These are phyloP conservation scores for Theocolax elegans DNA, from an alignment of 1,140 invertebrate genomes.

Conservation along the genomic window DNA sequence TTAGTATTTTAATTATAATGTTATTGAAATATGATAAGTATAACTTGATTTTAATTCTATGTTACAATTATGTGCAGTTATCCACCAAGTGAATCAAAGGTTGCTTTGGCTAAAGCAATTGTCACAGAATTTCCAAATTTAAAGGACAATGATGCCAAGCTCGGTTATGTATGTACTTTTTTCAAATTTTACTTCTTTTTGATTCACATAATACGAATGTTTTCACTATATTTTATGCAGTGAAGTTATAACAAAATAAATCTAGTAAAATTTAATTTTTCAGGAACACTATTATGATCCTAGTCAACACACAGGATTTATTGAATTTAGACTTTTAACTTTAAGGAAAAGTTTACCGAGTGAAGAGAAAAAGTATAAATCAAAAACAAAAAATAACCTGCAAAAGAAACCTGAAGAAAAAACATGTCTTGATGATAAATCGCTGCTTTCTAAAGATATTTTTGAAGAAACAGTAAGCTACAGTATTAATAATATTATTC, in stretches of 20 bases:
- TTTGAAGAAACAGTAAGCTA: neutral
- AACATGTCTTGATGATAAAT: neutral
- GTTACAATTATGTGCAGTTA: constrained; percentile 15
- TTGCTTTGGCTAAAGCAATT: constrained; percentile 38
- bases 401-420: neutral
- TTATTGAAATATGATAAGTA: too few relatives aligned
- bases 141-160: neutral
- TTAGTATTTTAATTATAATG: too few relatives aligned
- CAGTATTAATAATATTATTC: neutral
- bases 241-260: neutral
- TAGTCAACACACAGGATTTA: neutral
- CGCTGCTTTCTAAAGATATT: neutral
- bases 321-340: neutral
- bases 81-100: constrained; percentile 38
- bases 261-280: neutral
- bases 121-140: constrained; percentile 32
- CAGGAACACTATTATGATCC: constrained; percentile 5
- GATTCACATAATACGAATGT: too few relatives aligned
- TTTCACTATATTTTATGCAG: neutral
- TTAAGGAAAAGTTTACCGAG: neutral
- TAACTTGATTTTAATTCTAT: too few relatives aligned
- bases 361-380: neutral
- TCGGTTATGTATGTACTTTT: neutral
- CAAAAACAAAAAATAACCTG: too few relatives aligned
- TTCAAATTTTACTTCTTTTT: neutral